phyloP scores from a whole-genome alignment of 2,888 invertebrate species.

The Caenorhabditis angaria region DNA sequence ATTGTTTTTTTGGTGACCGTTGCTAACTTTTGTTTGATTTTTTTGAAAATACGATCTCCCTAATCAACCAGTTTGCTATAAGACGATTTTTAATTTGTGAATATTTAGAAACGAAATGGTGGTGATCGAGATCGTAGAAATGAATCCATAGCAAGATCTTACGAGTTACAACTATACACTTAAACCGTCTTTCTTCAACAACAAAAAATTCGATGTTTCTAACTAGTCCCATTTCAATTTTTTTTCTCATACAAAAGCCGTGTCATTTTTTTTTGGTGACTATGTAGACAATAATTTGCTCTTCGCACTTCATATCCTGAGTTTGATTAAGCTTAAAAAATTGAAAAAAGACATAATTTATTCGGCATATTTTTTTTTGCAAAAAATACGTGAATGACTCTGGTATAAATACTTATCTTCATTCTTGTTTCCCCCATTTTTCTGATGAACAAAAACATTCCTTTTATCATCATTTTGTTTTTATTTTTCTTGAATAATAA shows the following conservation, averaged over 20 bases:
- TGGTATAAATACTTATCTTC: not conserved
- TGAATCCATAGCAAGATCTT: slow-evolving; percentile 32
- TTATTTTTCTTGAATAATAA: not conserved
- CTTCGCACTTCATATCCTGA: not conserved
- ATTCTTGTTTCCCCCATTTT: not conserved
- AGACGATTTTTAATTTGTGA: not conserved
- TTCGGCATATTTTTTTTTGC: not conserved
- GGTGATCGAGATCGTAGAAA: slow-evolving; percentile 15
- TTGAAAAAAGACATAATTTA: not conserved
- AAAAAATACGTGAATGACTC: not conserved
- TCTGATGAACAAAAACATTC: not conserved
- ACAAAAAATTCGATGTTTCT: not conserved
- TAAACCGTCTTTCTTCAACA: slow-evolving; percentile 1
- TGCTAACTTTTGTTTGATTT: slow-evolving; percentile 22
- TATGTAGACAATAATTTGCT: not conserved
- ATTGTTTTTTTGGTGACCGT: too few species aligned
- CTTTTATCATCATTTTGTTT: too few species aligned
- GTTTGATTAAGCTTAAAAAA: not conserved
- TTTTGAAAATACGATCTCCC: not conserved
- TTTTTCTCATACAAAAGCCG: not conserved
- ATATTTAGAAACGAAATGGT: slow-evolving; percentile 27
- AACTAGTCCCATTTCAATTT: not conserved
- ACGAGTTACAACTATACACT: slow-evolving; percentile 38
- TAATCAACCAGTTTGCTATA: not conserved
- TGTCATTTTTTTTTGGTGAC: not conserved